Conservation (phyloP, 2,888 invertebrate genomes). For the Metopia argyrocephala region DNA sequence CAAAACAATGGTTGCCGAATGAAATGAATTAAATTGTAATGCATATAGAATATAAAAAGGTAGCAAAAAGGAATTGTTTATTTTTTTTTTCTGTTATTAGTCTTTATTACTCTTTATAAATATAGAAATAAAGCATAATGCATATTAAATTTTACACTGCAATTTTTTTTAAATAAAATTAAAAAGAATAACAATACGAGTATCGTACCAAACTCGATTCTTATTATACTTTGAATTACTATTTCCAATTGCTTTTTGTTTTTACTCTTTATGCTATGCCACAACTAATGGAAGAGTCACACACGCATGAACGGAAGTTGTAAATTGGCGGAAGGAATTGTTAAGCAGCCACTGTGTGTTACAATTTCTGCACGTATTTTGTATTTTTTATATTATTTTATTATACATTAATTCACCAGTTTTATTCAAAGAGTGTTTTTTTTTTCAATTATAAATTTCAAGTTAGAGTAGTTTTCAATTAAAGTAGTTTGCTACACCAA, state of each 20-base stretch:
- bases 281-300: constrained; percentile 31
- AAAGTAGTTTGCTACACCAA: too few species aligned
- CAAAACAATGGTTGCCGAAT: constrained; percentile 61
- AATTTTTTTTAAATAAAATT: neutral
- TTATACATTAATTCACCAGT: neutral
- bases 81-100: neutral
- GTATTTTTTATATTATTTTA: neutral
- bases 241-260: neutral
- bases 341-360: constrained; percentile 41
- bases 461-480: too few species aligned
- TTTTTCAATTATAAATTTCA: too few species aligned
- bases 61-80: constrained; percentile 35
- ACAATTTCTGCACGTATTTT: constrained; percentile 8
- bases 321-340: constrained; percentile 63
- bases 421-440: too few species aligned
- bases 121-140: constrained; percentile 36
- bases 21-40: constrained; percentile 60
- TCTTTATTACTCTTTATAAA: neutral
- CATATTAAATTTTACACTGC: constrained; percentile 35
- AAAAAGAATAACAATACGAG: neutral
- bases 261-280: neutral
- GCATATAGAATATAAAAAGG: constrained; percentile 43
- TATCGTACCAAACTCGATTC: neutral
- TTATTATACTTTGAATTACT: constrained; percentile 16
- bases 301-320: constrained; percentile 56